phyloP scores from a whole-genome alignment of 2,113 vertebrate species.

The Plectropomus leopardus region DNA sequence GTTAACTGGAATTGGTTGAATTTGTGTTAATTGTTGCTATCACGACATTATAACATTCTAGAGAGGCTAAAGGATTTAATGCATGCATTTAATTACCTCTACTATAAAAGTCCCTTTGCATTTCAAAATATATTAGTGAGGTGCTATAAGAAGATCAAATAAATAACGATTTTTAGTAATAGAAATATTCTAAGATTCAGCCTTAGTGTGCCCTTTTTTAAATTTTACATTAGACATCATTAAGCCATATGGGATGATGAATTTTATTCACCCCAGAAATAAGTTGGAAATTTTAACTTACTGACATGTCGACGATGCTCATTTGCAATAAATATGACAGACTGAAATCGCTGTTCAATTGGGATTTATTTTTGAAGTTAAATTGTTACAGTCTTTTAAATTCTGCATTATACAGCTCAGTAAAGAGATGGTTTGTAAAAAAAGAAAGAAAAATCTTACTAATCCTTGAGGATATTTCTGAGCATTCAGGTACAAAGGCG shows the following conservation, averaged over 20 bases:
- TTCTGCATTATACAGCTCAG: neutral
- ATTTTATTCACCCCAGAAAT: neutral
- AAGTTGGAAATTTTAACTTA: neutral
- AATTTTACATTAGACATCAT: neutral
- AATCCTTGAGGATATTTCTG: neutral
- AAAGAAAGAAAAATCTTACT: neutral
- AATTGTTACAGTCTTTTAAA: neutral
- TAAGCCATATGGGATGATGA: neutral
- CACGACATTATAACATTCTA: too few relatives aligned
- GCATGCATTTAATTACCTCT: too few relatives aligned
- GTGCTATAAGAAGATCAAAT: too few relatives aligned
- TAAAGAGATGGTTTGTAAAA: neutral
- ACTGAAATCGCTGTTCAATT: too few relatives aligned
- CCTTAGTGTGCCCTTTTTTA: neutral
- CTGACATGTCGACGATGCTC: neutral
- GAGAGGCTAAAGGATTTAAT: too few relatives aligned
- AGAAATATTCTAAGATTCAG: neutral
- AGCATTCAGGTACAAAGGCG: neutral
- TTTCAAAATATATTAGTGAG: too few relatives aligned
- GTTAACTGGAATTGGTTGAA: too few relatives aligned
- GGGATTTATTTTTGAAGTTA: neutral
- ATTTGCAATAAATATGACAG: neutral
- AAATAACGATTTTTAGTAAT: too few relatives aligned
- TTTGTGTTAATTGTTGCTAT: too few relatives aligned
- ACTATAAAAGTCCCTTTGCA: too few relatives aligned